A percentile compares a stretch with the other conserved stretches of the same genome.
phyloP scores from a whole-genome alignment of 2,888 invertebrate genomes.

The Opisthograptis luteolata region DNA sequence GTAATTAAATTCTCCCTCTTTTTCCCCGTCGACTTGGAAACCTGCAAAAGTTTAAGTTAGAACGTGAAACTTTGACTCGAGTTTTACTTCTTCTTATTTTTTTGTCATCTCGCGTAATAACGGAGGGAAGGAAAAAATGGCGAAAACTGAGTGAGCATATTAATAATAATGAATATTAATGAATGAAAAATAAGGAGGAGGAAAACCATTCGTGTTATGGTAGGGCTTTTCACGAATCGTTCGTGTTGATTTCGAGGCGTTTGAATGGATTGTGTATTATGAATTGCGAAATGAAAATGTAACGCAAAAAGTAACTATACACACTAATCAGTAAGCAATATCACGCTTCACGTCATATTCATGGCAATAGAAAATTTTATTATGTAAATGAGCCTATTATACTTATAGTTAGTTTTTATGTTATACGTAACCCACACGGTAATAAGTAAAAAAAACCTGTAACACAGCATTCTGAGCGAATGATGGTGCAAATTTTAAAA shows the following conservation, averaged over 20 bases:
- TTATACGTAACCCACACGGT: too few species aligned
- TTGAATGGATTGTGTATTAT: not conserved
- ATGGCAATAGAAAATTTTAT: too few species aligned
- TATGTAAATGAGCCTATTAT: too few species aligned
- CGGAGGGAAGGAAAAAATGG: slow-evolving; percentile 29
- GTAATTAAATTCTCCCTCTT: slow-evolving; percentile 42
- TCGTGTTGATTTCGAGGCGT: not conserved
- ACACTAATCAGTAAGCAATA: not conserved
- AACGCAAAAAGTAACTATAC: too few species aligned
- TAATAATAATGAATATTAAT: slow-evolving; percentile 32
- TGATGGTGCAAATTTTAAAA: too few species aligned
- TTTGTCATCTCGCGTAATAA: slow-evolving; percentile 43
- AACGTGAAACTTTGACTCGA: slow-evolving; percentile 42
- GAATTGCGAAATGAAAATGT: too few species aligned
- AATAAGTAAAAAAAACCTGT: too few species aligned
- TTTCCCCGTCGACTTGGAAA: slow-evolving; percentile 38
- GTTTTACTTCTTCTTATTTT: slow-evolving; percentile 41
- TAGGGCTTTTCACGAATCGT: slow-evolving; percentile 11
- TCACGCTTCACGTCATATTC: too few species aligned
- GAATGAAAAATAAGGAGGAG: slow-evolving; percentile 17
- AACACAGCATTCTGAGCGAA: too few species aligned
- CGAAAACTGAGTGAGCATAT: slow-evolving; percentile 19
- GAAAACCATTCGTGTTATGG: slow-evolving; percentile 7
- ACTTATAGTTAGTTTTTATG: too few species aligned
- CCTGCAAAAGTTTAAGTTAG: slow-evolving; percentile 39